Base-by-base conservation (phyloP, 2,113 vertebrate species). In the Falcunculus frontatus region DNA sequence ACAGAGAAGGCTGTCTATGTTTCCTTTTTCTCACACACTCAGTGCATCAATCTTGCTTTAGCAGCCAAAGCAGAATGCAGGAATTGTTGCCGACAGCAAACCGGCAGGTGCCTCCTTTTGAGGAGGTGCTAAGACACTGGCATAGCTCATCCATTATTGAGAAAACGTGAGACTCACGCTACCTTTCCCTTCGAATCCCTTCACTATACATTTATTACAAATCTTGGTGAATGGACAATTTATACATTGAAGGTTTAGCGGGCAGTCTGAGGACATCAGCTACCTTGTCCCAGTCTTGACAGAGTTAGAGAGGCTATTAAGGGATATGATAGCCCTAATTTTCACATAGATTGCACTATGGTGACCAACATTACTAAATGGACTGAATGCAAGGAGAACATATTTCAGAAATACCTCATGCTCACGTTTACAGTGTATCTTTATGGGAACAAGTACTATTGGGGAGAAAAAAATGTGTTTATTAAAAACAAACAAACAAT, bases 91-190 rank as follows among this genome's bases (percentile, higher is more conserved):
- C 0, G 0, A 16, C 2, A 30, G 29, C 30, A 18, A 83, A 64
- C 16, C 5, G 11, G 46, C 10, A 65, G 0, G 0, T 14, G 30
- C 29, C 26, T 80, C 46, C 25, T 53, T 72, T 39, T 14, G 59
- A 77, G 72, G 27, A 82, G 10, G 11, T n/a, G 33, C 30, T 26
- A 13, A 86, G 13, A 81, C 9, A 8, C 4, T 6, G 2, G 13
- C 13, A 41, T 23, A 56, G 25, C 19, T 74, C 69, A 67, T 46
- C 29, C 29, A 7, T 33, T 80, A 37, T 5, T 39, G 20, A 65
- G 4, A 41, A 87, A 83, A 41, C 0, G 0, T 4, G 13, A 75
- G 18, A 14, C 4, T 85, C 12, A 13, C 1, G 0, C 9, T 33
- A 29, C 9, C 41, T 62, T 77, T 59, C 39, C 50, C 25, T 86